phyloP scores from a whole-genome alignment of 2,113 vertebrate genomes.

The Hydrochoerus hydrochaeris region DNA sequence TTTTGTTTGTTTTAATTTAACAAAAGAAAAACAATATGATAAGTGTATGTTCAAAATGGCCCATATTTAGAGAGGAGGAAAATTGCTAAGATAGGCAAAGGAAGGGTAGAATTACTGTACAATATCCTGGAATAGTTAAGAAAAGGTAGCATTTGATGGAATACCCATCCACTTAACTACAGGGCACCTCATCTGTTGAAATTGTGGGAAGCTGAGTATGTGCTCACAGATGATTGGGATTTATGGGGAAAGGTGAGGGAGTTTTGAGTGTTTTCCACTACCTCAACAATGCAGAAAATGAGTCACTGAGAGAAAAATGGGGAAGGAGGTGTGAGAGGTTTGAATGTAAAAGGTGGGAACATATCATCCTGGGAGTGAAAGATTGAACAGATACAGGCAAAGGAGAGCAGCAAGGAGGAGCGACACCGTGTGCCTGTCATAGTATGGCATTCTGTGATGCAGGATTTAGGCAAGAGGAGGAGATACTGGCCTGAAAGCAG shows the following conservation, averaged over 20 bases:
- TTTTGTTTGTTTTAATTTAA: not conserved
- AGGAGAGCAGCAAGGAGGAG: not conserved
- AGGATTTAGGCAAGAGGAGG: not conserved
- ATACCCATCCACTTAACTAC: not conserved
- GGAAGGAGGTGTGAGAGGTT: not conserved
- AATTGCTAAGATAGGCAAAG: not conserved
- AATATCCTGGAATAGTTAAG: not conserved
- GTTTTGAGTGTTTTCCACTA: not conserved
- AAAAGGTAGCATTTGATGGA: not conserved
- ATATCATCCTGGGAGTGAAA: not conserved
- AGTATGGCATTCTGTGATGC: not conserved
- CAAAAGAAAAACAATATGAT: not conserved
- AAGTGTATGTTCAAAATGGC: not conserved
- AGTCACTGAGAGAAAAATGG: not conserved
- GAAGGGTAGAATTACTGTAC: not conserved
- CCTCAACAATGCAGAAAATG: not conserved
- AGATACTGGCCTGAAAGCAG: not conserved
- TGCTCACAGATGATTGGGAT: not conserved
- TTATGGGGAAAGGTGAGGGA: not conserved
- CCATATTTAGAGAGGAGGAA: not conserved
- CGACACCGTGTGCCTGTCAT: accelerated
- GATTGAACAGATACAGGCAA: not conserved
- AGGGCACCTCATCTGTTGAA: not conserved
- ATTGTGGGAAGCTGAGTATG: no score
- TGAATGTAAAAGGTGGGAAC: not conserved